A percentile compares a stretch with the other conserved stretches of the same genome.
Evolutionary conservation across 1,140 invertebrate species (phyloP).

Genomic region (Drosophila ogumai): DNA sequence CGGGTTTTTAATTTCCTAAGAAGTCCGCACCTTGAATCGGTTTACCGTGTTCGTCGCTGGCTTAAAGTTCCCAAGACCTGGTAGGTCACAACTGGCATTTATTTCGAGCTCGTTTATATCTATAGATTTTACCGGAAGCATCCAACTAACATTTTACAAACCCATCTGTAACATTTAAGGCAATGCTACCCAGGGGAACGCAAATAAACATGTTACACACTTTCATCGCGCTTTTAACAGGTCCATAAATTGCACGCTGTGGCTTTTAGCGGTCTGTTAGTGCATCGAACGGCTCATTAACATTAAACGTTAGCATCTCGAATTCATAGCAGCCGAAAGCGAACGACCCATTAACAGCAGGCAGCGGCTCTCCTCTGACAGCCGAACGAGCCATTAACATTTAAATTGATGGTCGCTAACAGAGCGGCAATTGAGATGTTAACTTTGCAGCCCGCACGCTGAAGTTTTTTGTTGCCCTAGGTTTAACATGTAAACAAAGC

Average conservation of each 20-base stretch:
- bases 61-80: background rate
- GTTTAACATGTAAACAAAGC: conserved; percentile 59
- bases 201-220: conserved; percentile 39
- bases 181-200: conserved; percentile 5
- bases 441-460: conserved; percentile 5
- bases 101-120: background rate
- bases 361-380: conserved; percentile 51
- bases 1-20: conserved; percentile 2
- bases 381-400: conserved; percentile 66
- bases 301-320: conserved; percentile 61
- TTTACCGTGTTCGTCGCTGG: background rate
- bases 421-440: conserved; percentile 35
- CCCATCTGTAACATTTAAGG: background rate
- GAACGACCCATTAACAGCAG: conserved; percentile 72
- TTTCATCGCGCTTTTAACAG: no score
- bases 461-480: conserved; percentile 33
- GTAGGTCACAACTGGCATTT: background rate
- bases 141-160: conserved; percentile 1
- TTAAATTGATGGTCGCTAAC: conserved; percentile 60
- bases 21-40: background rate
- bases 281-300: conserved; percentile 69
- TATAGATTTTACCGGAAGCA: background rate
- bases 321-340: conserved; percentile 66
- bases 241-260: conserved; percentile 60
- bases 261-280: conserved; percentile 71